Conservation (phyloP, 2,888 invertebrate genomes). For the Timandra comae region DNA sequence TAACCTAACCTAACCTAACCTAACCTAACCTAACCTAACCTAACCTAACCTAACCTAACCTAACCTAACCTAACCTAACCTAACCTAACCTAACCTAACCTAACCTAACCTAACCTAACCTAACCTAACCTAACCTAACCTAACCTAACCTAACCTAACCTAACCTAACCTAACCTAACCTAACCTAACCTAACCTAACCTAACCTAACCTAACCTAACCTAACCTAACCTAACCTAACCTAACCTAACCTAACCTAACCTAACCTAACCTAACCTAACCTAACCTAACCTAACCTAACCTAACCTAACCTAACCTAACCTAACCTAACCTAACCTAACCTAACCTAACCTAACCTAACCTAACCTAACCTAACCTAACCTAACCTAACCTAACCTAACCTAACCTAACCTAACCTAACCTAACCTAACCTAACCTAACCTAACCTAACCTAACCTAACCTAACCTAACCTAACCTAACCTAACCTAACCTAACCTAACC, state of each 20-base stretch:
- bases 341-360: conserved; percentile 14
- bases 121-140: conserved; percentile 16
- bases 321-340: conserved; percentile 6
- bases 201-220: conserved; percentile 9
- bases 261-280: conserved; percentile 5
- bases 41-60: conserved; percentile 12
- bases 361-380: conserved; percentile 15
- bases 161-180: conserved; percentile 4
- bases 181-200: conserved; percentile 1
- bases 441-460: conserved; percentile 17
- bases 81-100: conserved; percentile 11
- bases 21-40: conserved; percentile 12
- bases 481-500: conserved; percentile 14
- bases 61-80: conserved; percentile 12
- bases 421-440: conserved; percentile 12
- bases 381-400: conserved; percentile 14
- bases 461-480: conserved; percentile 15
- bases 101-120: conserved; percentile 14
- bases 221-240: conserved; percentile 12
- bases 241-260: conserved; percentile 9
- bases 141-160: conserved; percentile 5
- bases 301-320: conserved; percentile 6
- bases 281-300: conserved; percentile 7
- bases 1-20: conserved; percentile 13
- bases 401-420: conserved; percentile 12